Evolutionary conservation across 2,888 invertebrate species (phyloP).

Genomic region (Leucania comma): DNA sequence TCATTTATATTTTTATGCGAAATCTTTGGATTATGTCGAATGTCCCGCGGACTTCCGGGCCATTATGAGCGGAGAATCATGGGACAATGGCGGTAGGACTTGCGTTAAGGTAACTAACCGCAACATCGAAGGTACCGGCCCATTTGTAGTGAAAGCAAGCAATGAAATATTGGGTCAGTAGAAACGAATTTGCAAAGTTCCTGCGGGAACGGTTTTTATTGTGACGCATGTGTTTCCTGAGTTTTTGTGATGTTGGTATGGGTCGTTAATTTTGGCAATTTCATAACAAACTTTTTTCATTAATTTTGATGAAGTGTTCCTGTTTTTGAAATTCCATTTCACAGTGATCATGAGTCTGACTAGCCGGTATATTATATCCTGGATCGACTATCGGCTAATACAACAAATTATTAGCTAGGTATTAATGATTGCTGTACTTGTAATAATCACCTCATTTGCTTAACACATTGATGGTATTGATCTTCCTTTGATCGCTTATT

Average conservation of each 20-base stretch:
- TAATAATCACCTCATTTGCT: background rate
- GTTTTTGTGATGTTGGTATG: conserved; percentile 28
- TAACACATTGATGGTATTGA: background rate
- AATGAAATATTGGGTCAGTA: conserved; percentile 64
- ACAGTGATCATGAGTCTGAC: background rate
- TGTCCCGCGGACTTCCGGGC: conserved; percentile 82
- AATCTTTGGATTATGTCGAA: conserved; percentile 74
- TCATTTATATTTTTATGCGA: conserved; percentile 83
- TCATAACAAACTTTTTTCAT: conserved; percentile 10
- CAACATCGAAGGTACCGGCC: conserved; percentile 67
- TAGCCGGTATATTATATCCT: too few species aligned
- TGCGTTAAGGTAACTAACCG: conserved; percentile 78
- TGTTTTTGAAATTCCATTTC: background rate
- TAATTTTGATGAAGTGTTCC: background rate
- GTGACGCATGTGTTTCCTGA: conserved; percentile 45
- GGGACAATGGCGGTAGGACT: conserved; percentile 69
- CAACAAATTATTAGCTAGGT: background rate
- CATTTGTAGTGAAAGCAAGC: conserved; percentile 56
- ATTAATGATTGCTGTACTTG: background rate
- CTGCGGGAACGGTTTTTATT: conserved; percentile 53
- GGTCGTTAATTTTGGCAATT: conserved; percentile 27
- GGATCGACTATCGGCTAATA: too few species aligned
- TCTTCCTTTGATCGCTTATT: background rate
- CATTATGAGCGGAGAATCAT: conserved; percentile 74
- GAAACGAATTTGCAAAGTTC: conserved; percentile 63